phyloP scores from a whole-genome alignment of 2,113 vertebrate genomes.

The Mormoops blainvillei region DNA sequence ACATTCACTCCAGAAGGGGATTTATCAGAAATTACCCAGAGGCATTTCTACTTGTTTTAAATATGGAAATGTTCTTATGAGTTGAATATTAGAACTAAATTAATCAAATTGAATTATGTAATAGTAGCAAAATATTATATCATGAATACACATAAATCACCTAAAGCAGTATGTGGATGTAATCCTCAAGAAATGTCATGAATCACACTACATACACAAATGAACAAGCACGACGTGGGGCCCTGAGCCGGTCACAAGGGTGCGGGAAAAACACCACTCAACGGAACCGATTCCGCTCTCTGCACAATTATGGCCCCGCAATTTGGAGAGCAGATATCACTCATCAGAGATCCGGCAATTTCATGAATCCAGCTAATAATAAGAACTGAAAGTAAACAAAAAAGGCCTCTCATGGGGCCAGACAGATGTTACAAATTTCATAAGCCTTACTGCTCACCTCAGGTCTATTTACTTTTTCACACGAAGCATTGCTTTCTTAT shows the following conservation, averaged over 20 bases:
- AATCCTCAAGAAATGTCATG: background rate
- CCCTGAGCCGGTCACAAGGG: background rate
- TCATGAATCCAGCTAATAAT: conserved; percentile 1
- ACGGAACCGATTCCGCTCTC: background rate
- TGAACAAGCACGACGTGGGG: background rate
- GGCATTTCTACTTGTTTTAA: background rate
- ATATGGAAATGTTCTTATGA: background rate
- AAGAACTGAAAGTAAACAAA: conserved; percentile 8
- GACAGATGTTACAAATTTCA: background rate
- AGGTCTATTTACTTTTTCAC: conserved; percentile 1
- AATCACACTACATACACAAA: background rate
- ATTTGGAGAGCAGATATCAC: background rate
- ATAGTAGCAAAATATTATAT: background rate
- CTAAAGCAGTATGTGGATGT: background rate
- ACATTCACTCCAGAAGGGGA: background rate
- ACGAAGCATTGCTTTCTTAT: background rate
- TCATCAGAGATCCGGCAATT: background rate
- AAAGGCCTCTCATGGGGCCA: background rate
- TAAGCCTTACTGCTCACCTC: background rate
- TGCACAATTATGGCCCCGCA: background rate
- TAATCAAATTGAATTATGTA: background rate
- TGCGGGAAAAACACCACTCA: background rate
- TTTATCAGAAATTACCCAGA: background rate
- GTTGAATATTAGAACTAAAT: background rate
- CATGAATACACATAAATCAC: background rate